Evolutionary conservation across 2,888 invertebrate genomes (phyloP).

Genomic region (Allacma fusca): DNA sequence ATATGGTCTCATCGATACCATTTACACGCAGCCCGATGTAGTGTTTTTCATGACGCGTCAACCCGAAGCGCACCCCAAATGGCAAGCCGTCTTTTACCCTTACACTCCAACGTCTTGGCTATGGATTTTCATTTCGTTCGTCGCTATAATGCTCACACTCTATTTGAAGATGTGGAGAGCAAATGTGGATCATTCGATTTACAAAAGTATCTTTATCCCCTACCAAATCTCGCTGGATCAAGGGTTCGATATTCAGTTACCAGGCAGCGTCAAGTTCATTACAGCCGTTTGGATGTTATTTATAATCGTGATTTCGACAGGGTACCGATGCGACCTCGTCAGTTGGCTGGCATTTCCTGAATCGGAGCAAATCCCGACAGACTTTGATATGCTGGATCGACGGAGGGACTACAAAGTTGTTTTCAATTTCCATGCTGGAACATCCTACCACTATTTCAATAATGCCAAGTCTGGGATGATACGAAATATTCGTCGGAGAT

Average conservation of each 20-base stretch:
- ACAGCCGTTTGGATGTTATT: constrained; percentile 27
- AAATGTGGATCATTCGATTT: not conserved
- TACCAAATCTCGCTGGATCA: constrained; percentile 16
- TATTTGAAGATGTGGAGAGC: not conserved
- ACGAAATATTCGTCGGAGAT: not conserved
- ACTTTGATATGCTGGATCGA: not conserved
- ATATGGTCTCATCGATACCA: constrained; percentile 15
- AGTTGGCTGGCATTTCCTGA: not conserved
- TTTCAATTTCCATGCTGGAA: constrained; percentile 25
- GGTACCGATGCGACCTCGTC: constrained; percentile 24
- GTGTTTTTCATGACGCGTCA: constrained; percentile 9
- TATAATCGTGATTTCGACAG: constrained; percentile 23
- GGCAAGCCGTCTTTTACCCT: constrained; percentile 30
- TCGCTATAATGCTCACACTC: not conserved
- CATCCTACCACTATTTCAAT: constrained; percentile 16
- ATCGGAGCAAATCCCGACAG: not conserved
- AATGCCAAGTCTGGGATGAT: not conserved
- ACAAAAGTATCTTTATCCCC: constrained; percentile 10
- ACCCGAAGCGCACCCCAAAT: not conserved
- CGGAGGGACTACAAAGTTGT: not conserved
- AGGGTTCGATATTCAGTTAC: not conserved
- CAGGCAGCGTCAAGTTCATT: not conserved
- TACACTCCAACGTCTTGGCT: constrained; percentile 20
- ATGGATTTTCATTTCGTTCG: not conserved
- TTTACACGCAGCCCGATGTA: not conserved